Conservation (phyloP, 2,888 invertebrate genomes). For the Phrixothrix hirtus region DNA sequence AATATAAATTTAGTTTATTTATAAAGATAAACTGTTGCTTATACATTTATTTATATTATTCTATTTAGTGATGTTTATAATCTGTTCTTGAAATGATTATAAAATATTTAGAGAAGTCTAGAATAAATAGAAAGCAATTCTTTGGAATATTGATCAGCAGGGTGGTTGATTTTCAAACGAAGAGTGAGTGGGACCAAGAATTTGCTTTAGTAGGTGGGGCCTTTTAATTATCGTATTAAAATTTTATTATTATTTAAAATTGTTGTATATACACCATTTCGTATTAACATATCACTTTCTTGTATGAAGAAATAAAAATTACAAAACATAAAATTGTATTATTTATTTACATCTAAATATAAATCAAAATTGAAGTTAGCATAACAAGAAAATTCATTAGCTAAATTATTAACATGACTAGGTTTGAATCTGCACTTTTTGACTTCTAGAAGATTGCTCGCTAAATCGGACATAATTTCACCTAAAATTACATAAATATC, state of each 20-base stretch:
- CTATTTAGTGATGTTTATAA: neutral
- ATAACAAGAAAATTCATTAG: slow-evolving; percentile 91
- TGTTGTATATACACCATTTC: slow-evolving; percentile 39
- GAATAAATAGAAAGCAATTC: slow-evolving; percentile 18
- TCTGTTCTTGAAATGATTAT: neutral
- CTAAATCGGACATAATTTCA: slow-evolving; percentile 75
- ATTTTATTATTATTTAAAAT: slow-evolving; percentile 4
- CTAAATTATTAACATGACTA: slow-evolving; percentile 84
- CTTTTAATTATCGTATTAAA: slow-evolving; percentile 28
- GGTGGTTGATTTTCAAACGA: slow-evolving; percentile 12
- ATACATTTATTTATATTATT: neutral
- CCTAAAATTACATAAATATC: no score
- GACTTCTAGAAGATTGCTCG: slow-evolving; percentile 65
- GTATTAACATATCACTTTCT: slow-evolving; percentile 45
- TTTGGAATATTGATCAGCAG: slow-evolving; percentile 21
- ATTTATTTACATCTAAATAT: no score
- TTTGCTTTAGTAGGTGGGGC: slow-evolving; percentile 42
- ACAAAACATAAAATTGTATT: neutral
- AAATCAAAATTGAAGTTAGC: slow-evolving; percentile 71
- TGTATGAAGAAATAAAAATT: slow-evolving; percentile 12
- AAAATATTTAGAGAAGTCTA: neutral
- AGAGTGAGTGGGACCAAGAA: slow-evolving; percentile 41
- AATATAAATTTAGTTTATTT: slow-evolving; percentile 6
- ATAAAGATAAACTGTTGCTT: neutral
- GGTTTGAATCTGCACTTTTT: slow-evolving; percentile 75